Base-by-base conservation (phyloP, 2,888 invertebrate species). In the Mystacides longicornis region DNA sequence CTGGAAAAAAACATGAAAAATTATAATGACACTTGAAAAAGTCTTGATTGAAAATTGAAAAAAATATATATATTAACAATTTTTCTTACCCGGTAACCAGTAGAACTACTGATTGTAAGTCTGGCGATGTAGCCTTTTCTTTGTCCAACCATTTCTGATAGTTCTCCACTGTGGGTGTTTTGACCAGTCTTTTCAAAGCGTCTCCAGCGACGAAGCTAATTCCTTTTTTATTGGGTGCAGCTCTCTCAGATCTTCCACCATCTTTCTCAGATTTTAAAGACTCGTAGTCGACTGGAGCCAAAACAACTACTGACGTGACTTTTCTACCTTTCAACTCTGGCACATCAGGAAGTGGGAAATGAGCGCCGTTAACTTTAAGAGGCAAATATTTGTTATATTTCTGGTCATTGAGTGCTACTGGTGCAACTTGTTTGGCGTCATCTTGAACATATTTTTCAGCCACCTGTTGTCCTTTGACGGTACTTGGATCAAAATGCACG, bases 341-440 rank as follows among this genome's bases (percentile, higher is more conserved):
- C 21, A 83, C 84, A 66, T 89, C 87, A 2, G 91, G 91, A 51
- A 91, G 79, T 2, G 92, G 91, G 66, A 92, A 92, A 64, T 89
- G 86, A 23, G 88, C 84, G 1, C 91, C 91, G 64, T 85, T 89
- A 23, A 91, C 87, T 79, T 90, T 90, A 49, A 92, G 72, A 14
- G 91, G 91, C 54, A 92, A 74, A 68, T 91, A 92, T 65, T 90
- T 81, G 68, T 89, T 91, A 68, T 90, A 91, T 65, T 84, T 86
- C 37, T 83, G 81, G 64, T 83, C 84, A 63, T 86, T 82, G 51
- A 90, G 73, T 47, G 85, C 81, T 18, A 90, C 89, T 0, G 90
- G 85, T 57, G 86, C 85, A 19, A 89, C 75, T 64, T 83, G 82
- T 1, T 85, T 86, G 20, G 89, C 87, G 65, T 84, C 84, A 51